Evolutionary conservation across 2,113 vertebrate genomes (phyloP), one percentile per base, ranked within the genome.

Genomic region (Cygnus atratus): DNA sequence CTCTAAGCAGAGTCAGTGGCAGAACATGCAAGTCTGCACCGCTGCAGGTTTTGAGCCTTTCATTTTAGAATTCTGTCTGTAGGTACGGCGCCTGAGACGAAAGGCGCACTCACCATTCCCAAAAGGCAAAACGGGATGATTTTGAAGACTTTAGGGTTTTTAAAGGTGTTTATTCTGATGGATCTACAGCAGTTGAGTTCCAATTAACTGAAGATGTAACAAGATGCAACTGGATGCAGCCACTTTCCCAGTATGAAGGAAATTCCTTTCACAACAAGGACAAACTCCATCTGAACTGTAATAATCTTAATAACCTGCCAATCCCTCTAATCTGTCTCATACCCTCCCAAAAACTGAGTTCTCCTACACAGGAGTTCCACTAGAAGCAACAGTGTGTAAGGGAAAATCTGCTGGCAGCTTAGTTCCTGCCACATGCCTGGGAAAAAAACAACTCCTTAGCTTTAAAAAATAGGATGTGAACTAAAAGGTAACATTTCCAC

Each of bases 71-170:
- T 11, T 15, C 81, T 52, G 37, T 4, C 44, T 37, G 5, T 17
- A 70, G 76, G 21, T 4, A 26, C 0, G 2, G 13, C 17, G 14
- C 13, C 35, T 39, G 58, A 4, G 1, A 73, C 19, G 25, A 55
- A 83, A 68, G 7, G 26, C 21, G 57, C 29, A 37, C n/a, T 59
- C 25, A 11, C 29, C 55, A 28, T 1, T 88, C 63, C 41, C 5
- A 43, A 54, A 19, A 87, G 50, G 29, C n/a, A 76, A 54, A 77
- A 13, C 26, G 66, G 3, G 65, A 35, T 28, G 15, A 66, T 67
- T 75, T 57, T 31, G 44, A 87, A 68, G 54, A 93, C 13, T 75
- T 37, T 2, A 46, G n/a, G 26, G 25, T 48, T 43, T 88, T 33
- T 61, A 33, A 57, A 76, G 25, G 48, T 41, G 9, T 58, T 82